Conservation (phyloP, 2,888 invertebrate genomes). For the Macrosiphum euphorbiae region DNA sequence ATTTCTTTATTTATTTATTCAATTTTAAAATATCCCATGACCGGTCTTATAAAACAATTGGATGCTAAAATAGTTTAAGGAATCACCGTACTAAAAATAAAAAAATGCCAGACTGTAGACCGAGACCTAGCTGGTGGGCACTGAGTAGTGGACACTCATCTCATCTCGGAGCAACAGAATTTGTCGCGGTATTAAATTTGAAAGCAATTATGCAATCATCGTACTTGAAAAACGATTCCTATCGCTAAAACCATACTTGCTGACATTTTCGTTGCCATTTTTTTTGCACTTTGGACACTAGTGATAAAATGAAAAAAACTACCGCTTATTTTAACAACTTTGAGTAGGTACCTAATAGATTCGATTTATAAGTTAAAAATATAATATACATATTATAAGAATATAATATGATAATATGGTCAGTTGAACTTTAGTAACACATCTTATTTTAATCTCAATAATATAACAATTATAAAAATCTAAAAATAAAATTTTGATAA, state of each 20-base stretch:
- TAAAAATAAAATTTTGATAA: not conserved
- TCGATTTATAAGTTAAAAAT: not conserved
- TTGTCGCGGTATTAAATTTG: not conserved
- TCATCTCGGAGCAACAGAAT: not conserved
- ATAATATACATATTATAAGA: not conserved
- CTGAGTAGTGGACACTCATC: not conserved
- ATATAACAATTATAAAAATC: not conserved
- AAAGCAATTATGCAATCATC: not conserved
- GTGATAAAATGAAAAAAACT: not conserved
- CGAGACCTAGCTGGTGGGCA: conserved; percentile 3
- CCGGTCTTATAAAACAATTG: not conserved
- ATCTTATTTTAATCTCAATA: not conserved
- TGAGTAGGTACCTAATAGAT: not conserved
- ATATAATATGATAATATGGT: not conserved
- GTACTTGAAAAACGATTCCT: not conserved
- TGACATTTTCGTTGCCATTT: not conserved
- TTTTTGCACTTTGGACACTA: not conserved
- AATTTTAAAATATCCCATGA: not conserved
- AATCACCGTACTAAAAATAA: conserved; percentile 7
- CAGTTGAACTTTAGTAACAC: not conserved
- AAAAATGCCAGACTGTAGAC: not conserved
- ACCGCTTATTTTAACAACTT: not conserved
- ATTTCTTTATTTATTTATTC: not conserved
- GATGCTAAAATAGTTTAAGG: not conserved
- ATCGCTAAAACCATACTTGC: not conserved